Evolutionary conservation across 1,140 invertebrate species (phyloP).

Genomic region (Drosophila mauritiana): DNA sequence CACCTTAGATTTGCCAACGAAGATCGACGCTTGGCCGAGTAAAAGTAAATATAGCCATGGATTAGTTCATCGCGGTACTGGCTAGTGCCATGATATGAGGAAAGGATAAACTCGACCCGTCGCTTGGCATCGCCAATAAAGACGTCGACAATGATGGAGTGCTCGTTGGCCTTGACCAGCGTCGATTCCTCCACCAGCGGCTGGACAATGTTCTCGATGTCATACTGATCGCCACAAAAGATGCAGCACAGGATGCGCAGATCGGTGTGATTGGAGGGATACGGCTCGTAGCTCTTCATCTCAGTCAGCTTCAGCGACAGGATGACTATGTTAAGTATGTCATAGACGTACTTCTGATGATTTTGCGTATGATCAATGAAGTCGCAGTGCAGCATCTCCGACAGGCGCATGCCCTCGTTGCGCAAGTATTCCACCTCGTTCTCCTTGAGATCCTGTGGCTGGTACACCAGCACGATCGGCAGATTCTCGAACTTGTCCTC

Average conservation of each 20-base stretch:
- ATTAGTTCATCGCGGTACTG: slow-evolving; percentile 96
- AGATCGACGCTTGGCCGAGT: slow-evolving; percentile 97
- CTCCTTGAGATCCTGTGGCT: slow-evolving; percentile 93
- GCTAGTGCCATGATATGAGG: slow-evolving; percentile 97
- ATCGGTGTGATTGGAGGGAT: slow-evolving; percentile 84
- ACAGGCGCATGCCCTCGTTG: slow-evolving; percentile 95
- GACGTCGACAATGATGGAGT: slow-evolving; percentile 95
- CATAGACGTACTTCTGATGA: slow-evolving; percentile 84
- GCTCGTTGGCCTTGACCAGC: slow-evolving; percentile 93
- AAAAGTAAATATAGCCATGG: slow-evolving; percentile 98
- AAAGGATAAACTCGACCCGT: slow-evolving; percentile 96
- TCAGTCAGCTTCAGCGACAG: slow-evolving; percentile 78
- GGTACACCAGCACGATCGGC: slow-evolving; percentile 95
- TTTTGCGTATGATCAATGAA: slow-evolving; percentile 84
- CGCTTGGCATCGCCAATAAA: slow-evolving; percentile 95
- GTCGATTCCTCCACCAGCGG: slow-evolving; percentile 95
- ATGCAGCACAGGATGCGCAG: slow-evolving; percentile 96
- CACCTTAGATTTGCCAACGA: slow-evolving; percentile 96
- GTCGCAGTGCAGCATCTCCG: slow-evolving; percentile 89
- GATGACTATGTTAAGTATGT: slow-evolving; percentile 83
- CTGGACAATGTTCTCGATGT: slow-evolving; percentile 94
- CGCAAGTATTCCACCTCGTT: slow-evolving; percentile 92
- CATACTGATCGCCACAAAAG: slow-evolving; percentile 98
- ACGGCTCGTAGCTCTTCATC: slow-evolving; percentile 81
- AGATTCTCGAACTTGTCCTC: slow-evolving; percentile 94